These are phyloP conservation scores for Scartelaos histophorus DNA, from an alignment of 2,113 vertebrate genomes.

Conservation along the genomic window DNA sequence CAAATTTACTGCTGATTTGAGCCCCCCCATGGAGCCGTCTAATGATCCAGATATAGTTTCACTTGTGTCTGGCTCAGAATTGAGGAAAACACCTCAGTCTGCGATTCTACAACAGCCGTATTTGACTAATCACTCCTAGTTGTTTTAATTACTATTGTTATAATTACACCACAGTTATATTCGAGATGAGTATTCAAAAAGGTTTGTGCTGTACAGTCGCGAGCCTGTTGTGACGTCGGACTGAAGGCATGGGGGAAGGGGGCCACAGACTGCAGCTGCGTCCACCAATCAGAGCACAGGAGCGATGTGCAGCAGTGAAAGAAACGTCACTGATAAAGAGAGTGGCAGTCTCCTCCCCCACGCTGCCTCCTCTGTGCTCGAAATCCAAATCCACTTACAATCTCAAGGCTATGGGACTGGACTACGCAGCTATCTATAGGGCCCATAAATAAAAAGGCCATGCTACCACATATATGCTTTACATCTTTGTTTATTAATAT, in stretches of 20 bases:
- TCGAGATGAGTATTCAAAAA: constrained; percentile 15
- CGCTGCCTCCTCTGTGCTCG: constrained; percentile 36
- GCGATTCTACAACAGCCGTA: constrained; percentile 55
- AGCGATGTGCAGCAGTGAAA: constrained; percentile 34
- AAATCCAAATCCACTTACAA: constrained; percentile 69
- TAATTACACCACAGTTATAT: constrained; percentile 49
- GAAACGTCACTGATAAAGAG: constrained; percentile 60
- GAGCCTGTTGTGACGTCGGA: constrained; percentile 62
- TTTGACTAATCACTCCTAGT: constrained; percentile 20
- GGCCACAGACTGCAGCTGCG: constrained; percentile 32
- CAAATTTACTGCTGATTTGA: not conserved
- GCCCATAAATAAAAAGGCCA: constrained; percentile 3
- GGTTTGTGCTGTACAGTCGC: constrained; percentile 41
- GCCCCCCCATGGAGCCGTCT: not conserved
- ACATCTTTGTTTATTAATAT: too few relatives aligned
- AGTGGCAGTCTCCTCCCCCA: constrained; percentile 57
- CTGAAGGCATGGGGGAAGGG: constrained; percentile 66
- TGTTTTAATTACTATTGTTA: constrained; percentile 40
- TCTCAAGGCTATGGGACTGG: constrained; percentile 40
- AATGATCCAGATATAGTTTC: constrained; percentile 30
- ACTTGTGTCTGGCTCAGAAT: constrained; percentile 26
- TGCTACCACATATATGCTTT: too few relatives aligned
- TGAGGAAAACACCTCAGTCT: constrained; percentile 27
- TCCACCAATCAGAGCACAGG: constrained; percentile 65
- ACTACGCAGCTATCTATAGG: not conserved